Evolutionary conservation across 2,113 vertebrate genomes (phyloP).

Genomic region (Electrona antarctica): DNA sequence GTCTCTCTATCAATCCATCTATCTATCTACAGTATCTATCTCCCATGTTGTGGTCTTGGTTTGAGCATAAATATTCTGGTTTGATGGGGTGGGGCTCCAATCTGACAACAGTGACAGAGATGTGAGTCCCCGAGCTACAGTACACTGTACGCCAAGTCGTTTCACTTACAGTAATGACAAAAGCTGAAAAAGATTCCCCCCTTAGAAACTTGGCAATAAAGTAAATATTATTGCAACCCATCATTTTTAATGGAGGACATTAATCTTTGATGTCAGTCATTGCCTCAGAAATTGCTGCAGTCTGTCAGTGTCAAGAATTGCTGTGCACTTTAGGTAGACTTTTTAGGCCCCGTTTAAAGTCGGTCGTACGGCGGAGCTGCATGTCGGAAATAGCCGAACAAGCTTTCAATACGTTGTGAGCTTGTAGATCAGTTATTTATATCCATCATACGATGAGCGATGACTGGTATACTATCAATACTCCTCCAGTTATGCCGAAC

Average conservation of each 20-base stretch:
- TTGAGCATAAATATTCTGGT: slow-evolving; percentile 19
- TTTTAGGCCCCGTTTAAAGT: too few species aligned
- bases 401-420: too few species aligned
- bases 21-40: not conserved
- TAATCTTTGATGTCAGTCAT: slow-evolving; percentile 34
- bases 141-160: not conserved
- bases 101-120: slow-evolving; percentile 4
- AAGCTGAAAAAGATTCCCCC: slow-evolving; percentile 2
- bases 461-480: too few species aligned
- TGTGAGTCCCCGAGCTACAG: not conserved
- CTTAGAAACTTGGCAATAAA: slow-evolving; percentile 2
- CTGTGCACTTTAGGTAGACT: slow-evolving; percentile 1
- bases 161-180: slow-evolving; percentile 3
- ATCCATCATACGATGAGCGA: too few species aligned
- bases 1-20: not conserved
- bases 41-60: slow-evolving; percentile 12
- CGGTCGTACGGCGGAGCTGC: too few species aligned
- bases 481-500: too few species aligned
- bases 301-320: slow-evolving; percentile 8
- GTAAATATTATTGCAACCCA: slow-evolving; percentile 16
- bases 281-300: slow-evolving; percentile 1
- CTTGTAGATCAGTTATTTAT: too few species aligned
- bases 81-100: slow-evolving; percentile 13
- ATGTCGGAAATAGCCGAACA: too few species aligned
- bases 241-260: slow-evolving; percentile 21